A percentile compares a stretch with the other conserved stretches of the same genome.
phyloP scores from a whole-genome alignment of 2,113 vertebrate species.

The Probosciger aterrimus region DNA sequence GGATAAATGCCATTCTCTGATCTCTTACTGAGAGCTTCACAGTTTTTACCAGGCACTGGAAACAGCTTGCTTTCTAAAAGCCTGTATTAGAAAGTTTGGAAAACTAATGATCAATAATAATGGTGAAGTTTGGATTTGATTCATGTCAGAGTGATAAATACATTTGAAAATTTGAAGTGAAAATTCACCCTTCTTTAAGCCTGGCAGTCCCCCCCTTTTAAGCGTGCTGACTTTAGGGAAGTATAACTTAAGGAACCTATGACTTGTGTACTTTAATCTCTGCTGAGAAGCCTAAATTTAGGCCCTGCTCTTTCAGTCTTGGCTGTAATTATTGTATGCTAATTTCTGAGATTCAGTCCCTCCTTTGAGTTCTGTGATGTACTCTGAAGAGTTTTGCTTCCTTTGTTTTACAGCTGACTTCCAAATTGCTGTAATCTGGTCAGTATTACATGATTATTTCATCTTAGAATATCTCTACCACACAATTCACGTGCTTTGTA shows the following conservation, averaged over 20 bases:
- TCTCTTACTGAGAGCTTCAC: neutral
- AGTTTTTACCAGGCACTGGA: neutral
- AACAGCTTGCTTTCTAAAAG: neutral
- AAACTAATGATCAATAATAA: neutral
- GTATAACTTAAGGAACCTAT: neutral
- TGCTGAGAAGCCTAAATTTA: neutral
- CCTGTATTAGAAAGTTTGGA: neutral
- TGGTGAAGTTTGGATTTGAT: neutral
- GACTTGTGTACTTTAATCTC: neutral
- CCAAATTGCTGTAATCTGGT: neutral
- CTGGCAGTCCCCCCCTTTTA: fast-evolving
- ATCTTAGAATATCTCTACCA: neutral
- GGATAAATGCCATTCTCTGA: neutral
- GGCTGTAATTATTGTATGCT: neutral
- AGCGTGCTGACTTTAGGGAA: neutral
- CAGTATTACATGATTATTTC: neutral
- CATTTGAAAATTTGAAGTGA: neutral
- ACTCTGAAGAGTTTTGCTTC: neutral
- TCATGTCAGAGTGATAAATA: neutral
- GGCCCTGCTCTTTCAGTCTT: neutral
- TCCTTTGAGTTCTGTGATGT: neutral
- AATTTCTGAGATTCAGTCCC: neutral
- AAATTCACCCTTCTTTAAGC: neutral
- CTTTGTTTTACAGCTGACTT: conserved; percentile 13
- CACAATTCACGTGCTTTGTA: neutral